Evolutionary conservation across 2,797 vertebrate genomes (phyloP).

Genomic region (Hyperoplus lanceolatus): DNA sequence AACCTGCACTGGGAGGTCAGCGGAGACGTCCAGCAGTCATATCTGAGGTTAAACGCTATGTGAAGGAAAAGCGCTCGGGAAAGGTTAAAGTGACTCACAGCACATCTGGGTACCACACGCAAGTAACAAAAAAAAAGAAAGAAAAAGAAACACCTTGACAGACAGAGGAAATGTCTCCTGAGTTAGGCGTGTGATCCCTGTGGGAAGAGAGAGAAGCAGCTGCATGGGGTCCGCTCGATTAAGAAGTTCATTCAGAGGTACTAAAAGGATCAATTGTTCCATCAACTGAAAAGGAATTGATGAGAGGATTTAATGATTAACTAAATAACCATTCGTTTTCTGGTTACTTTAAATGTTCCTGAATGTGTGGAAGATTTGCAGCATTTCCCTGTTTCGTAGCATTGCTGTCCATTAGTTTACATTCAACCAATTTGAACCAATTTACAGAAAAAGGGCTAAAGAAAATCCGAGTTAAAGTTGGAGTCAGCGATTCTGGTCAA

Average conservation of each 20-base stretch:
- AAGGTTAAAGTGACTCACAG: constrained; percentile 67
- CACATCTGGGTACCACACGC: constrained; percentile 66
- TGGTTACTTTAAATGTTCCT: neutral
- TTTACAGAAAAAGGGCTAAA: neutral
- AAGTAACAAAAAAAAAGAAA: constrained; percentile 13
- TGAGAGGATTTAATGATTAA: neutral
- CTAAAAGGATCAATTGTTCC: neutral
- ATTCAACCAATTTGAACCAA: neutral
- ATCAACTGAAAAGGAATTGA: neutral
- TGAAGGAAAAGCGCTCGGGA: constrained; percentile 58
- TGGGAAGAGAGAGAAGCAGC: neutral
- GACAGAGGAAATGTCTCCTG: constrained; percentile 7
- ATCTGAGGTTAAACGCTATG: constrained; percentile 70
- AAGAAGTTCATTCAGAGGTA: neutral
- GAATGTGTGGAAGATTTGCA: neutral
- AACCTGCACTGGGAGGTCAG: constrained; percentile 58
- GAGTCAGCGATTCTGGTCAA: neutral
- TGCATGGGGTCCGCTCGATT: neutral
- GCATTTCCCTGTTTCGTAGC: neutral
- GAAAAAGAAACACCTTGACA: neutral
- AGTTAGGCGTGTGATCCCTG: constrained; percentile 2
- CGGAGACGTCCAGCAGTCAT: constrained; percentile 55
- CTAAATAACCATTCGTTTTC: neutral
- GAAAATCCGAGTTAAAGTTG: neutral
- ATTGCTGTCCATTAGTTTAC: neutral